Conservation (phyloP, 2,888 invertebrate species). For the Clepsis dumicolana region DNA sequence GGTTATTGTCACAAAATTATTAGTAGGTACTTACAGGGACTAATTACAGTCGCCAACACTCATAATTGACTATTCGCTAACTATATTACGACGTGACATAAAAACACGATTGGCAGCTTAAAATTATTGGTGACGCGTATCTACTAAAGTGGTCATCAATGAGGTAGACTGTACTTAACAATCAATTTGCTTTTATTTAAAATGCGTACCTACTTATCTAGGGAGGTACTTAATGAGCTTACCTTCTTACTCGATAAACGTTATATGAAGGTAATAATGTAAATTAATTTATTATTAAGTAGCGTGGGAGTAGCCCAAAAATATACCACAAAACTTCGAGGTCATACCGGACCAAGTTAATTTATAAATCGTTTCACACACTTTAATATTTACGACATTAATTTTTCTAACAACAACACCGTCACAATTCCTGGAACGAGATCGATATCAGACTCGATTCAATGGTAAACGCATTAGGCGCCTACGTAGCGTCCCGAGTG, state of each 20-base stretch:
- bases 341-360: constrained; percentile 11
- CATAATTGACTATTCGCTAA: too few relatives aligned
- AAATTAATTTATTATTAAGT: neutral
- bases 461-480: constrained; percentile 78
- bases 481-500: constrained; percentile 59
- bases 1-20: too few relatives aligned
- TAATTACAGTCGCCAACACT: too few relatives aligned
- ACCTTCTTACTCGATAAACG: neutral
- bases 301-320: constrained; percentile 7
- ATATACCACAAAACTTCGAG: constrained; percentile 20
- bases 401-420: constrained; percentile 65
- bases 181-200: too few relatives aligned
- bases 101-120: too few relatives aligned
- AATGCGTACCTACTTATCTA: too few relatives aligned
- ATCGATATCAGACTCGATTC: constrained; percentile 71
- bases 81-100: too few relatives aligned
- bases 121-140: too few relatives aligned
- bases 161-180: too few relatives aligned
- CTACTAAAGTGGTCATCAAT: too few relatives aligned
- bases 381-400: constrained; percentile 52
- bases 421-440: constrained; percentile 69
- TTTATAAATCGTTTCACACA: constrained; percentile 24
- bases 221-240: too few relatives aligned
- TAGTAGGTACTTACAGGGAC: too few relatives aligned
- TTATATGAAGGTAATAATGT: neutral